These are phyloP conservation scores for Heterotilapia buettikoferi DNA, from an alignment of 2,113 vertebrate species.

Conservation along the genomic window DNA sequence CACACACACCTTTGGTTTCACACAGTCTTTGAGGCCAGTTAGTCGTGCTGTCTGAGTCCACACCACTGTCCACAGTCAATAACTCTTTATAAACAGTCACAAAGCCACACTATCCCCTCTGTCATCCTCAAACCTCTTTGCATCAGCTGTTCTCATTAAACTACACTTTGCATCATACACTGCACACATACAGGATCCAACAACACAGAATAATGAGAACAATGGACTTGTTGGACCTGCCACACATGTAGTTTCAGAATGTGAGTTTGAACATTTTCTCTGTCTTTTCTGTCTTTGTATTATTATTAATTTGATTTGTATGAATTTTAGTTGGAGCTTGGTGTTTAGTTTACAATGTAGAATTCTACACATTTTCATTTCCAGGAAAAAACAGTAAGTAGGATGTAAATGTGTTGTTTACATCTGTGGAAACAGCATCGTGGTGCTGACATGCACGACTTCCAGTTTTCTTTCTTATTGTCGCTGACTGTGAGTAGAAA, in stretches of 20 bases:
- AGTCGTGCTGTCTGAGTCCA: neutral
- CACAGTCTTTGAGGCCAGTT: neutral
- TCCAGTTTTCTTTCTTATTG: neutral
- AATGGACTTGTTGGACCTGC: neutral
- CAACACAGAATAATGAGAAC: neutral
- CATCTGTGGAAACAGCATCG: neutral
- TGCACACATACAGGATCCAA: neutral
- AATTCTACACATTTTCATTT: neutral
- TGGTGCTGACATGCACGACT: accelerated
- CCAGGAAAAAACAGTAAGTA: neutral
- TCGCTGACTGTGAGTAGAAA: neutral
- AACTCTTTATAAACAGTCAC: neutral
- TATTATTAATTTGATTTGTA: neutral
- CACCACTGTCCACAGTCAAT: neutral
- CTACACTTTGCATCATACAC: slow-evolving; percentile 36
- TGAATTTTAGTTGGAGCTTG: neutral
- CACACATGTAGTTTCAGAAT: neutral
- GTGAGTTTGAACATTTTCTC: neutral
- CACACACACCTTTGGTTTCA: neutral
- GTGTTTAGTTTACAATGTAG: neutral
- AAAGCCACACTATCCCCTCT: neutral
- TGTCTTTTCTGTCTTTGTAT: neutral
- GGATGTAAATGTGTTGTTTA: neutral
- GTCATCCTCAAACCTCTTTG: slow-evolving; percentile 31
- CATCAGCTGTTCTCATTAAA: slow-evolving; percentile 16